phyloP scores from a whole-genome alignment of 2,888 invertebrate species.

The Cerastis leucographa region DNA sequence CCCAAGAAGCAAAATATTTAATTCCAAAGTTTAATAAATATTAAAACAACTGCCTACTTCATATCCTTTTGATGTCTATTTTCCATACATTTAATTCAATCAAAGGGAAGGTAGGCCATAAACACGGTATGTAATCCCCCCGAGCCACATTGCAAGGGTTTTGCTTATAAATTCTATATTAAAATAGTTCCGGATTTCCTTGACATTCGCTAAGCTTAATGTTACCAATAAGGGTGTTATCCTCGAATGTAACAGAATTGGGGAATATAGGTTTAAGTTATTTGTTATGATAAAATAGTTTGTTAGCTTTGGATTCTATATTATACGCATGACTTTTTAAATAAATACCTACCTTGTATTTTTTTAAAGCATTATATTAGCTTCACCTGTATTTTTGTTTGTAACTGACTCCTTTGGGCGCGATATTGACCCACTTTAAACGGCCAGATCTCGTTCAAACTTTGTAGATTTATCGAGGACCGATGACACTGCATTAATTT shows the following conservation, averaged over 20 bases:
- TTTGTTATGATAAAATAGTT: not conserved
- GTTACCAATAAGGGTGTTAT: conserved; percentile 36
- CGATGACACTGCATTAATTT: too few relatives aligned
- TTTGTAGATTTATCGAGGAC: too few relatives aligned
- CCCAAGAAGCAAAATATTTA: not conserved
- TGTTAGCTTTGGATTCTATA: not conserved
- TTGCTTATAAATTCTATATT: conserved; percentile 69
- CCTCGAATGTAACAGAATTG: conserved; percentile 15
- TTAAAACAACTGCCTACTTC: conserved; percentile 1
- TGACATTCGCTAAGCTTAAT: conserved; percentile 61
- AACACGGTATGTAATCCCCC: conserved; percentile 67
- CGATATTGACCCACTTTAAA: too few relatives aligned
- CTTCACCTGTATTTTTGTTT: too few relatives aligned
- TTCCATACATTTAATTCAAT: conserved; percentile 70
- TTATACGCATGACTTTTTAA: too few relatives aligned
- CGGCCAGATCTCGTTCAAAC: too few relatives aligned
- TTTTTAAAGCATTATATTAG: too few relatives aligned
- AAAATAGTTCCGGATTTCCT: conserved; percentile 70
- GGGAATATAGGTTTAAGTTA: conserved; percentile 7
- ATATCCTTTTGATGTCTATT: conserved; percentile 53
- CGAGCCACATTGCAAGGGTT: conserved; percentile 59
- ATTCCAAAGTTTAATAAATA: conserved; percentile 13
- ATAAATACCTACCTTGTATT: too few relatives aligned
- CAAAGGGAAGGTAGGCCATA: conserved; percentile 60
- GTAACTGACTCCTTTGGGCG: too few relatives aligned